Conservation (phyloP, 2,888 invertebrate species). For the Augiades crinisus region DNA sequence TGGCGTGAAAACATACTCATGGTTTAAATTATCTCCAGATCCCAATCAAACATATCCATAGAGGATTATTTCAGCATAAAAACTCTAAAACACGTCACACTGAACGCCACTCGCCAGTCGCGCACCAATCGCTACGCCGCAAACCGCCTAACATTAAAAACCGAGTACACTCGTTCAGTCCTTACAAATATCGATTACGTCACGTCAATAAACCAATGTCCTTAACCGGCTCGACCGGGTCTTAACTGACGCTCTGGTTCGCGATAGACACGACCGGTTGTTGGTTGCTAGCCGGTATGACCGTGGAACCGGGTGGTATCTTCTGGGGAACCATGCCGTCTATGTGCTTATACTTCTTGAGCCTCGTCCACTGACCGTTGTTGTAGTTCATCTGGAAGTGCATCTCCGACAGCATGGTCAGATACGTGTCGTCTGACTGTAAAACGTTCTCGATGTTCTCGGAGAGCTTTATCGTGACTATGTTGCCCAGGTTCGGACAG, state of each 20-base stretch:
- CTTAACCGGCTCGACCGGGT: neutral
- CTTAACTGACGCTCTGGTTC: conserved; percentile 57
- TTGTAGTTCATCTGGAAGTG: conserved; percentile 99
- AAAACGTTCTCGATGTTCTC: conserved; percentile 94
- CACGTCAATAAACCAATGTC: too few relatives aligned
- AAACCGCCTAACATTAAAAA: too few relatives aligned
- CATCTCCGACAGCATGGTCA: conserved; percentile 93
- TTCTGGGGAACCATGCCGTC: conserved; percentile 79
- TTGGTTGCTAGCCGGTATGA: conserved; percentile 65
- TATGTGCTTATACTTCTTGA: conserved; percentile 93
- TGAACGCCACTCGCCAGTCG: too few relatives aligned
- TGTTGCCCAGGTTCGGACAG: conserved; percentile 97
- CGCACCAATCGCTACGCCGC: too few relatives aligned
- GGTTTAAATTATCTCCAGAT: too few relatives aligned
- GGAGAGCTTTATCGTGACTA: conserved; percentile 96
- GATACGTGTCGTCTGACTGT: conserved; percentile 91
- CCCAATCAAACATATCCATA: too few relatives aligned
- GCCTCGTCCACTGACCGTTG: conserved; percentile 96
- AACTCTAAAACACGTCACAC: too few relatives aligned
- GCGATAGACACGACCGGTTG: conserved; percentile 69
- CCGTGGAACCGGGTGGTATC: conserved; percentile 68
- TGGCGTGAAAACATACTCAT: too few relatives aligned
- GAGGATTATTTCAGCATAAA: too few relatives aligned
- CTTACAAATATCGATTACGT: too few relatives aligned
- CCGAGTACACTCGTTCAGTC: too few relatives aligned